phyloP scores from a whole-genome alignment of 2,113 vertebrate genomes.

The Macquaria australasica region DNA sequence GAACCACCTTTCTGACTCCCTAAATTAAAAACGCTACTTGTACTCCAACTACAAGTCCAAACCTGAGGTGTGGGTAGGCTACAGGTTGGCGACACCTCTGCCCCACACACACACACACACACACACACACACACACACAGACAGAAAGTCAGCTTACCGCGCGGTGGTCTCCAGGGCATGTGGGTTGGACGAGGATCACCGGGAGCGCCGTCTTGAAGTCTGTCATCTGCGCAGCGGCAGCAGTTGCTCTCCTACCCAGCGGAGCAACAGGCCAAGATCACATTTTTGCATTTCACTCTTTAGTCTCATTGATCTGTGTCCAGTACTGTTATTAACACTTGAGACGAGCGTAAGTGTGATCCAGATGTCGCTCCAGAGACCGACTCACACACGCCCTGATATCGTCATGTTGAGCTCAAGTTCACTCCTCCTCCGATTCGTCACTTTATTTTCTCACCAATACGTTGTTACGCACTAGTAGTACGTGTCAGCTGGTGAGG shows the following conservation, averaged over 20 bases:
- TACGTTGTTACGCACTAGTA: background rate
- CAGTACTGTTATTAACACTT: no score
- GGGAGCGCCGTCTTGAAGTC: conserved; percentile 58
- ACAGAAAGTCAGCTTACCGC: conserved; percentile 39
- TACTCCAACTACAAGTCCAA: no score
- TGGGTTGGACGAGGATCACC: conserved; percentile 24
- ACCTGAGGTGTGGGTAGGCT: background rate
- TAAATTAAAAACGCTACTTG: background rate
- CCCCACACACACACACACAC: background rate
- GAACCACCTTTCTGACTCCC: background rate
- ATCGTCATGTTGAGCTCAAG: background rate
- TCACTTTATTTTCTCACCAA: background rate
- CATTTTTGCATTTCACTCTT: conserved; percentile 48
- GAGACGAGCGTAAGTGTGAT: background rate
- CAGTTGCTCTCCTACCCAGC: conserved; percentile 25
- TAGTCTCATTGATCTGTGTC: conserved; percentile 39
- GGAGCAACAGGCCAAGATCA: conserved; percentile 25
- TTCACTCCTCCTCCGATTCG: conserved; percentile 54
- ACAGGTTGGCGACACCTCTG: background rate
- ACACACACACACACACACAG: background rate
- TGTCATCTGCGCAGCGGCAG: conserved; percentile 49
- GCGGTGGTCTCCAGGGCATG: conserved; percentile 16
- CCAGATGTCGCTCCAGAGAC: background rate
- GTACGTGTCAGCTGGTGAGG: no score
- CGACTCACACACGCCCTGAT: conserved; percentile 30